A percentile compares a stretch with the other conserved stretches of the same genome.
These are phyloP conservation scores for Coregonus clupeaformis DNA, from an alignment of 2,113 vertebrate species.

Conservation along the genomic window DNA sequence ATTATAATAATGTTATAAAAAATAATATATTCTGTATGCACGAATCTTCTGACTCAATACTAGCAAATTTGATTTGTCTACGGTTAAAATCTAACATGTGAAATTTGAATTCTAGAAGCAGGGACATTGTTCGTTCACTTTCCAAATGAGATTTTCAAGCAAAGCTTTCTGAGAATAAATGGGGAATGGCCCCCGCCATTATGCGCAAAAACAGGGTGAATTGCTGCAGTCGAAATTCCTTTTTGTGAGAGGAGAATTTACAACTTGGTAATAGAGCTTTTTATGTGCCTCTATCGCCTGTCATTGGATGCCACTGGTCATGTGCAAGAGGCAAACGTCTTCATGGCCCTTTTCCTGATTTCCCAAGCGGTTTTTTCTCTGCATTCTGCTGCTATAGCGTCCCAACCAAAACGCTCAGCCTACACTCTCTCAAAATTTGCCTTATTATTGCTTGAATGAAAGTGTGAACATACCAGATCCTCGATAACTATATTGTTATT, in stretches of 20 bases:
- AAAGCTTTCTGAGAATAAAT: slow-evolving; percentile 29
- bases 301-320: slow-evolving; percentile 99
- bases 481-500: slow-evolving; percentile 16
- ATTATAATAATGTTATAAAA: neutral
- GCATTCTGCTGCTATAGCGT: slow-evolving; percentile 89
- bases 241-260: slow-evolving; percentile 99
- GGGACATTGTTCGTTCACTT: neutral
- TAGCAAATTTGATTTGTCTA: neutral
- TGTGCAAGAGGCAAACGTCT: slow-evolving; percentile 94
- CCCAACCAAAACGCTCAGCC: slow-evolving; percentile 86
- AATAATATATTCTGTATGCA: neutral
- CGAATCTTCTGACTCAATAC: neutral
- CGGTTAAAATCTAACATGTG: neutral
- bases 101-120: neutral
- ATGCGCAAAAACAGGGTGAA: slow-evolving; percentile 87
- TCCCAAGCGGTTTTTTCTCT: slow-evolving; percentile 89
- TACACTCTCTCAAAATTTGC: slow-evolving; percentile 72
- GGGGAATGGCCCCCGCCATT: slow-evolving; percentile 83
- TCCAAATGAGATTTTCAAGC: neutral
- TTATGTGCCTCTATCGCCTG: slow-evolving; percentile 95
- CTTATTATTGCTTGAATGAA: slow-evolving; percentile 44
- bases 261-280: slow-evolving; percentile 98
- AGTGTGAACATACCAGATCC: slow-evolving; percentile 35
- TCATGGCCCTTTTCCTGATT: slow-evolving; percentile 95
- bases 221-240: slow-evolving; percentile 94